phyloP scores from a whole-genome alignment of 2,888 invertebrate genomes.

The Flexamia atlantica region DNA sequence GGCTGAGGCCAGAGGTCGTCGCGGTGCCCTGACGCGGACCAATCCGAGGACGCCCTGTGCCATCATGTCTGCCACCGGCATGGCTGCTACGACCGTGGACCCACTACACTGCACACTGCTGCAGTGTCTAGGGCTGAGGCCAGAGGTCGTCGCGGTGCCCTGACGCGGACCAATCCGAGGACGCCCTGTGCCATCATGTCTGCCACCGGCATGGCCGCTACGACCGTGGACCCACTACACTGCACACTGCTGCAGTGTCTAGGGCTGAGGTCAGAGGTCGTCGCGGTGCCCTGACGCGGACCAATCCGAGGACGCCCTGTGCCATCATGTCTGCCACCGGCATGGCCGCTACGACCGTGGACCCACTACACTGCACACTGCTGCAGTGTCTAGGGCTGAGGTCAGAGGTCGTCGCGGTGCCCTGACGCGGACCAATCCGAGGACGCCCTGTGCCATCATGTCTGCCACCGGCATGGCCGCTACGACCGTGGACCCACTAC shows the following conservation, averaged over 20 bases:
- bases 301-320: background rate
- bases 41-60: background rate
- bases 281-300: constrained; percentile 27
- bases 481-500: background rate
- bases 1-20: constrained; percentile 5
- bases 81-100: background rate
- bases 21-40: constrained; percentile 9
- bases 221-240: background rate
- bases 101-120: background rate
- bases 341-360: too few relatives aligned
- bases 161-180: constrained; percentile 9
- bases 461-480: background rate
- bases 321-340: too few relatives aligned
- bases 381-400: background rate
- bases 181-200: background rate
- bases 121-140: background rate
- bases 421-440: constrained; percentile 18
- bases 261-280: constrained; percentile 24
- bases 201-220: background rate
- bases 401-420: constrained; percentile 25
- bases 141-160: constrained; percentile 9
- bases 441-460: background rate
- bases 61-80: background rate
- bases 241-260: background rate
- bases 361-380: background rate